A percentile compares a stretch with the other conserved stretches of the same genome.
These are phyloP conservation scores for Neomorphus geoffroyi DNA, from an alignment of 2,797 vertebrate species.

Conservation along the genomic window DNA sequence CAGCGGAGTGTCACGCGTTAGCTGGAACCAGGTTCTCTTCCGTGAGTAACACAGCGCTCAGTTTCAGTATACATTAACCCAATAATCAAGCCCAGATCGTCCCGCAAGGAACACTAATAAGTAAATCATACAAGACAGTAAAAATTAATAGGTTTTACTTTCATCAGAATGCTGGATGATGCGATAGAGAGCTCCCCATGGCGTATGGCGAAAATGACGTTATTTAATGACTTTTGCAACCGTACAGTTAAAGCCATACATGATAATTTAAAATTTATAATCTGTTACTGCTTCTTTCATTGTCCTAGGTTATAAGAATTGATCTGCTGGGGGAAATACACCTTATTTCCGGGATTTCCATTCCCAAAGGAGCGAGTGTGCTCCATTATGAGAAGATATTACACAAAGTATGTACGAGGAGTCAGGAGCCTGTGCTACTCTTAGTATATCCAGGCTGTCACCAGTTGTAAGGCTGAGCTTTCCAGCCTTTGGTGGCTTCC, in stretches of 20 bases:
- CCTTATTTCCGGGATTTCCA: not conserved
- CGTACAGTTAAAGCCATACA: not conserved
- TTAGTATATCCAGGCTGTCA: not conserved
- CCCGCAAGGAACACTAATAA: not conserved
- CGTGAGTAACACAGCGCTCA: not conserved
- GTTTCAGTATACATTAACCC: not conserved
- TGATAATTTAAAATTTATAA: not conserved
- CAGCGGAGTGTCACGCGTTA: not conserved
- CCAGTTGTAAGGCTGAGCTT: not conserved
- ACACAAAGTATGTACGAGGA: not conserved
- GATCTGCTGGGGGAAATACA: not conserved
- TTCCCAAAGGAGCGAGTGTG: not conserved
- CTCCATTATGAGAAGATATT: not conserved
- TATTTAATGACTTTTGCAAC: slow-evolving; percentile 10
- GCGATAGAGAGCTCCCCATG: not conserved
- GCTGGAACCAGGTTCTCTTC: not conserved
- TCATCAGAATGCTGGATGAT: not conserved
- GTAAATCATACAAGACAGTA: not conserved
- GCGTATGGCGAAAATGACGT: not conserved
- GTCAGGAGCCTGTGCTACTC: not conserved
- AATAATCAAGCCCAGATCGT: not conserved
- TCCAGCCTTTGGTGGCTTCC: not conserved
- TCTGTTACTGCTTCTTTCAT: not conserved
- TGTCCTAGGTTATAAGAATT: not conserved
- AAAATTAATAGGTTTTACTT: slow-evolving; percentile 34